A percentile compares a stretch with the other conserved stretches of the same genome.
These are phyloP conservation scores for Chesias legatella DNA, from an alignment of 2,888 invertebrate species.

Conservation along the genomic window DNA sequence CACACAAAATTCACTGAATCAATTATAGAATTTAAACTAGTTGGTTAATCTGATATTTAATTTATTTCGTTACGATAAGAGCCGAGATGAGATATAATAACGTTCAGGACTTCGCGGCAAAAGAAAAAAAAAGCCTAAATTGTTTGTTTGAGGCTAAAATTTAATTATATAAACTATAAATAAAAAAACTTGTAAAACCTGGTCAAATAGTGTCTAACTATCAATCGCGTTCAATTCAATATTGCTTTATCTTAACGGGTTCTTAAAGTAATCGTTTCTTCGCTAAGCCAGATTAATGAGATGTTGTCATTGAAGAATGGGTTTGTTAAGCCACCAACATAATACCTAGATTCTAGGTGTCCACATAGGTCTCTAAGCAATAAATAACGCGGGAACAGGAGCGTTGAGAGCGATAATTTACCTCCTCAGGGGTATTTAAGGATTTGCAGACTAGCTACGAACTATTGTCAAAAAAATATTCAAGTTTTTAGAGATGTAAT, in stretches of 20 bases:
- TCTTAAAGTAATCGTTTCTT: slow-evolving; percentile 12
- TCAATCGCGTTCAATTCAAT: slow-evolving; percentile 8
- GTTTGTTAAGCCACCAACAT: slow-evolving; percentile 17
- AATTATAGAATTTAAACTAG: too few relatives aligned
- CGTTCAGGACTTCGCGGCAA: too few relatives aligned
- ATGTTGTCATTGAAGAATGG: slow-evolving; percentile 19
- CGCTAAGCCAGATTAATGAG: slow-evolving; percentile 24
- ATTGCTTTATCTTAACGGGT: slow-evolving; percentile 3
- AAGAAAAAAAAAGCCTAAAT: too few relatives aligned
- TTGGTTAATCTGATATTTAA: too few relatives aligned
- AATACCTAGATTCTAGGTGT: slow-evolving; percentile 22
- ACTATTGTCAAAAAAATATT: too few relatives aligned
- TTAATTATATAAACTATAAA: too few relatives aligned
- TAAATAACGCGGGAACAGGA: slow-evolving; percentile 50
- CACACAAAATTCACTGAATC: too few relatives aligned
- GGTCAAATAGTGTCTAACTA: neutral
- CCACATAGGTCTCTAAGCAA: slow-evolving; percentile 35
- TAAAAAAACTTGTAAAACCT: too few relatives aligned
- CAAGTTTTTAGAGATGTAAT: too few relatives aligned
- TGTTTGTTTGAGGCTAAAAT: too few relatives aligned
- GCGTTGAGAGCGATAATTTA: slow-evolving; percentile 53
- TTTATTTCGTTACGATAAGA: too few relatives aligned
- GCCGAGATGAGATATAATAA: too few relatives aligned
- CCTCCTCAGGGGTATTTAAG: slow-evolving; percentile 51
- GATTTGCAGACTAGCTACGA: slow-evolving; percentile 20